Conservation (phyloP, 1,140 invertebrate genomes). For the Diabrotica undecimpunctata region DNA sequence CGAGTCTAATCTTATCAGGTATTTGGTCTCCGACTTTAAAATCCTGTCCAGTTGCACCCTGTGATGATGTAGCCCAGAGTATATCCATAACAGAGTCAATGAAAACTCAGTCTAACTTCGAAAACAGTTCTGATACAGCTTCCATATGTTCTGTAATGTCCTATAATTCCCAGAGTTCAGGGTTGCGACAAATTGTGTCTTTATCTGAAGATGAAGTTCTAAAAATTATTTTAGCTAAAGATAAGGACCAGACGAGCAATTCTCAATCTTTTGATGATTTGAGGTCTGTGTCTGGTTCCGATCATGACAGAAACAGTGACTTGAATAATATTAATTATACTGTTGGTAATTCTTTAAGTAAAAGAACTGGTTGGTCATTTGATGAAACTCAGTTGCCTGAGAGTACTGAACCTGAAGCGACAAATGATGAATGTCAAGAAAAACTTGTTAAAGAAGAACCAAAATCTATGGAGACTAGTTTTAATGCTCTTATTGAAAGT, state of each 20-base stretch:
- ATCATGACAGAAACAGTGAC: slow-evolving; percentile 29
- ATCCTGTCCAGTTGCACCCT: slow-evolving; percentile 57
- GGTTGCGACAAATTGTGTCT: slow-evolving; percentile 51
- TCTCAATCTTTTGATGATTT: slow-evolving; percentile 21
- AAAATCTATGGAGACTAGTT: slow-evolving; percentile 47
- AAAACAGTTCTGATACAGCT: slow-evolving; percentile 40
- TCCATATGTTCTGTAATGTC: slow-evolving; percentile 40
- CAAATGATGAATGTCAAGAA: slow-evolving; percentile 4
- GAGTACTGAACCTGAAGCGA: slow-evolving; percentile 8
- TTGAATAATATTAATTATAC: slow-evolving; percentile 32
- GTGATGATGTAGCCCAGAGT: slow-evolving; percentile 44
- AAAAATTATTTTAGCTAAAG: slow-evolving; percentile 59
- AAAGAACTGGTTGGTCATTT: slow-evolving; percentile 65
- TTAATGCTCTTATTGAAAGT: slow-evolving; percentile 52
- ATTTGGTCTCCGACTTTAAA: slow-evolving; percentile 76
- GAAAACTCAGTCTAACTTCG: slow-evolving; percentile 23
- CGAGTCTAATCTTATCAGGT: slow-evolving; percentile 79
- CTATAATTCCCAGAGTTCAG: slow-evolving; percentile 47
- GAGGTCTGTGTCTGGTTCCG: slow-evolving; percentile 21
- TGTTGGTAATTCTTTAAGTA: slow-evolving; percentile 63
- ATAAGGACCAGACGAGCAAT: slow-evolving; percentile 13
- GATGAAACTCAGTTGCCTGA: slow-evolving; percentile 50
- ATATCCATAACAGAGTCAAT: slow-evolving; percentile 30
- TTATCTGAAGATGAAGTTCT: slow-evolving; percentile 63
- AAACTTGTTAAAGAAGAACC: slow-evolving; percentile 35